These are phyloP conservation scores for Drosophila niveifrons DNA, from an alignment of 2,888 invertebrate genomes.

Conservation along the genomic window DNA sequence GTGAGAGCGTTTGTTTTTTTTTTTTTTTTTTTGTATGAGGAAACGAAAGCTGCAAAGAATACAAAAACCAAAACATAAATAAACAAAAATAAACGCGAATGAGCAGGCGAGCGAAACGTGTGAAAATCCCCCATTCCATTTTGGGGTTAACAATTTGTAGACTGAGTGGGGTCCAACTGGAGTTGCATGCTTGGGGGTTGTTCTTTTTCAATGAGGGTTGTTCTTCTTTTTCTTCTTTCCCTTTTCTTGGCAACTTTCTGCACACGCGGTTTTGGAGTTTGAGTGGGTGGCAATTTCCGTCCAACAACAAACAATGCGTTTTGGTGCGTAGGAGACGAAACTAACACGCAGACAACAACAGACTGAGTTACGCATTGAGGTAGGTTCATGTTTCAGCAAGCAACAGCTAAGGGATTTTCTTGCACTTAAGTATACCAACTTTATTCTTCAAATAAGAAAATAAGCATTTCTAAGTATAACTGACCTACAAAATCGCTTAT, in stretches of 20 bases:
- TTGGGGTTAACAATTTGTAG: constrained; percentile 63
- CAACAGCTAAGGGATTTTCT: not conserved
- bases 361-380: constrained; percentile 63
- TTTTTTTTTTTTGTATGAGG: constrained; percentile 60
- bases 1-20: too few relatives aligned
- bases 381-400: constrained; percentile 53
- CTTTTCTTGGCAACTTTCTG: not conserved
- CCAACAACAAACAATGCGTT: constrained; percentile 48
- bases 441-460: not conserved
- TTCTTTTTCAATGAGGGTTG: constrained; percentile 14
- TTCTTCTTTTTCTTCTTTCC: not conserved
- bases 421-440: not conserved
- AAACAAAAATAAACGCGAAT: constrained; percentile 81
- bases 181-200: constrained; percentile 43
- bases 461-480: too few relatives aligned
- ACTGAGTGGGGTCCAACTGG: constrained; percentile 54
- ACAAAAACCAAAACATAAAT: constrained; percentile 80
- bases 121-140: constrained; percentile 19
- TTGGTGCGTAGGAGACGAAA: constrained; percentile 55
- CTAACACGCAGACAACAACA: constrained; percentile 27
- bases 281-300: constrained; percentile 35
- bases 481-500: not conserved
- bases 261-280: constrained; percentile 21
- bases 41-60: constrained; percentile 70
- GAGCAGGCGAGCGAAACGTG: constrained; percentile 49